phyloP scores from a whole-genome alignment of 2,888 invertebrate species.

The Agrilus biguttatus region DNA sequence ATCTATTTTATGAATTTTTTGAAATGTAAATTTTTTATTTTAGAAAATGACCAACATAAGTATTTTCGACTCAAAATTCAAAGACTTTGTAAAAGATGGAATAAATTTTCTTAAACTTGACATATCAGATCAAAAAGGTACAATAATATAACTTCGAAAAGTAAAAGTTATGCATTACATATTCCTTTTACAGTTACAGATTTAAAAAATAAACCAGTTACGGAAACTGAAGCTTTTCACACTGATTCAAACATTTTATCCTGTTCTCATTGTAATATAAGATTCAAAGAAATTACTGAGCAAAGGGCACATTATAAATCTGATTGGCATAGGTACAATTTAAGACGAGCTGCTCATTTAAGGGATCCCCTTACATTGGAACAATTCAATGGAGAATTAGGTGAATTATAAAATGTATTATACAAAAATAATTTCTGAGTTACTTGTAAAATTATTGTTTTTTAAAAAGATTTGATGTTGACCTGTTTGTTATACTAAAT shows the following conservation, averaged over 20 bases:
- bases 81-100: constrained; percentile 15
- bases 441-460: too few relatives aligned
- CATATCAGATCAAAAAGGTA: constrained; percentile 6
- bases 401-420: constrained; percentile 14
- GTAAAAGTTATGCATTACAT: background rate
- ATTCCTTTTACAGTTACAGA: constrained; percentile 1
- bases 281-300: constrained; percentile 41
- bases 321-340: constrained; percentile 75
- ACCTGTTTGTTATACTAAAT: too few relatives aligned
- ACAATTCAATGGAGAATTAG: constrained; percentile 37
- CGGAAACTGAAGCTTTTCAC: background rate
- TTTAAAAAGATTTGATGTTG: too few relatives aligned
- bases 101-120: constrained; percentile 18
- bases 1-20: background rate
- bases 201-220: background rate
- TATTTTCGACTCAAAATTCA: constrained; percentile 21
- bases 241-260: constrained; percentile 18
- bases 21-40: background rate
- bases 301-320: constrained; percentile 66
- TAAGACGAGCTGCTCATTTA: constrained; percentile 55
- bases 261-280: constrained; percentile 38
- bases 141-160: constrained; percentile 1
- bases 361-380: constrained; percentile 39
- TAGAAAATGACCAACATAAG: constrained; percentile 11
- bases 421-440: too few relatives aligned